phyloP scores from a whole-genome alignment of 53 echinoderm and acorn worm species.

The Stichopus horrens region DNA sequence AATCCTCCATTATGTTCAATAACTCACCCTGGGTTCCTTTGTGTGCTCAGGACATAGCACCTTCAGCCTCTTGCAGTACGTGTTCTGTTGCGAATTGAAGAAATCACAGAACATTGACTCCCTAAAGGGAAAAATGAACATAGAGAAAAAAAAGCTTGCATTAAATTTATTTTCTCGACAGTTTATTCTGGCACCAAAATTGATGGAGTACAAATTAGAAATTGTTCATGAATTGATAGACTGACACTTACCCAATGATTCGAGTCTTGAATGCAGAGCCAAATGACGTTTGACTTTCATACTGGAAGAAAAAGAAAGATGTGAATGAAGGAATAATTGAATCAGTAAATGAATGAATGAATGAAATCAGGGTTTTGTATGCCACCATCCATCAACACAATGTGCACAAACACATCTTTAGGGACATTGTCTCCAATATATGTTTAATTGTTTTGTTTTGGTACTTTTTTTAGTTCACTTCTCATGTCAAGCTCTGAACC shows the following conservation, averaged over 20 bases:
- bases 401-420: no score
- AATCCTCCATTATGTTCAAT: background rate
- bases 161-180: background rate
- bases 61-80: slow-evolving; percentile 97
- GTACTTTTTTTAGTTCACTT: no score
- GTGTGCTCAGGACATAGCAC: slow-evolving; percentile 97
- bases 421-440: no score
- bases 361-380: no score
- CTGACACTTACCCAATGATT: slow-evolving; percentile 88
- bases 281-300: slow-evolving; percentile 98
- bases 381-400: no score
- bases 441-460: no score
- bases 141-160: background rate
- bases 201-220: background rate
- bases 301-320: slow-evolving; percentile 55
- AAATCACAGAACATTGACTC: slow-evolving; percentile 99
- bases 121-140: slow-evolving; percentile 50
- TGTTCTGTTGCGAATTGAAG: slow-evolving; percentile 89
- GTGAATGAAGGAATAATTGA: no score
- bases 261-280: slow-evolving; percentile 95
- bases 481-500: no score
- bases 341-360: no score
- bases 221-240: background rate
- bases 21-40: slow-evolving; percentile 88
- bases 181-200: background rate